Percentiles rank a stretch among this genome's conserved stretches.
Conservation (phyloP, 2,797 vertebrate genomes). For the Mormyrops attenuatus region DNA sequence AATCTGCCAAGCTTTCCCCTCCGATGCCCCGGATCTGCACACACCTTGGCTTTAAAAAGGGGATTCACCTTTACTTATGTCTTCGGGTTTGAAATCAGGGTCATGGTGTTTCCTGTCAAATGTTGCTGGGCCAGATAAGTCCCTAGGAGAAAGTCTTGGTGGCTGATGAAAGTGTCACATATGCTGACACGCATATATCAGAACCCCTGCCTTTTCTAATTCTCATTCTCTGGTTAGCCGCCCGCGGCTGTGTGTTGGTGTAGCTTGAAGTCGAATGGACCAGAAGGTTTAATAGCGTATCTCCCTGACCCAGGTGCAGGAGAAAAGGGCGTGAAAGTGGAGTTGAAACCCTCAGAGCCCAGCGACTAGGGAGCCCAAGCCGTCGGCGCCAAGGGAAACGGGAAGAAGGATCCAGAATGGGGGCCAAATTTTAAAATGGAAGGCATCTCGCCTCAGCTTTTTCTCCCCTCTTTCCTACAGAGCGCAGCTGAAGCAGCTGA, state of each 20-base stretch:
- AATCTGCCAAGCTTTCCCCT: not conserved
- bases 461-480: slow-evolving; percentile 46
- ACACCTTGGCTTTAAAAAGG: not conserved
- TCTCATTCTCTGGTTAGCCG: not conserved
- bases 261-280: not conserved
- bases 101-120: not conserved
- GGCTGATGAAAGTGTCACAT: not conserved
- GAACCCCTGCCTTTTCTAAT: not conserved
- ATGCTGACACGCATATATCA: not conserved
- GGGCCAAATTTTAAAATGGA: slow-evolving; percentile 25
- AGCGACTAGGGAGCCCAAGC: slow-evolving; percentile 63
- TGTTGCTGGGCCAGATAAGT: not conserved
- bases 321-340: slow-evolving; percentile 89
- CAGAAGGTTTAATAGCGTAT: not conserved
- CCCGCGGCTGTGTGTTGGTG: not conserved
- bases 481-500: slow-evolving; percentile 57
- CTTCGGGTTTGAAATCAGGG: not conserved
- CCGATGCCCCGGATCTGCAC: not conserved
- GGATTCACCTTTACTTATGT: not conserved
- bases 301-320: slow-evolving; percentile 53
- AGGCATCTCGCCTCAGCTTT: slow-evolving; percentile 16
- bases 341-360: slow-evolving; percentile 78
- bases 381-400: slow-evolving; percentile 31
- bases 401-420: slow-evolving; percentile 47
- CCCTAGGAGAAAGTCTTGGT: not conserved